Percentiles rank a stretch among this genome's conserved stretches.
Conservation (phyloP, 2,888 invertebrate genomes). For the Platycheirus rosarum region DNA sequence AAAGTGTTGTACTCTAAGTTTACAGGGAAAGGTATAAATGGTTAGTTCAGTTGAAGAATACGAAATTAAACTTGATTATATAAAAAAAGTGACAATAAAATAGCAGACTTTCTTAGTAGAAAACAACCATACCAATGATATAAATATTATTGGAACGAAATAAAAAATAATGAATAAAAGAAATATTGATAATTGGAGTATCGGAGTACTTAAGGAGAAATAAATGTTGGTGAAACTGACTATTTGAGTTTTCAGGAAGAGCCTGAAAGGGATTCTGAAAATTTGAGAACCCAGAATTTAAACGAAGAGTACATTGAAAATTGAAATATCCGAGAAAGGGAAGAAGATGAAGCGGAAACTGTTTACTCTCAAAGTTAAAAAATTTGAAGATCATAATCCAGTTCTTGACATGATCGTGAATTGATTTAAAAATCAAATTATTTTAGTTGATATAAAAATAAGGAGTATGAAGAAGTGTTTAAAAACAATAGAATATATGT, state of each 20-base stretch:
- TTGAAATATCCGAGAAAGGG: no score
- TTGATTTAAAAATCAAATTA: constrained; percentile 2
- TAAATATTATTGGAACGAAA: neutral
- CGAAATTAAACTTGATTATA: no score
- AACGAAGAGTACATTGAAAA: neutral
- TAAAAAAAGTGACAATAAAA: no score
- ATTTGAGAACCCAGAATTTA: neutral
- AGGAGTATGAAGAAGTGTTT: constrained; percentile 2
- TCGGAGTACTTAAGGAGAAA: neutral
- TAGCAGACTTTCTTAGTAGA: no score
- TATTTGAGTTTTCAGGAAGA: constrained; percentile 5
- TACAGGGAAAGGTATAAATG: constrained; percentile 4
- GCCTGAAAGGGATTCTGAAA: neutral
- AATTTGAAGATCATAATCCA: no score
- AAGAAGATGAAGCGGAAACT: no score
- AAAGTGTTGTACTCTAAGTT: constrained; percentile 7
- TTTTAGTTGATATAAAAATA: constrained; percentile 6
- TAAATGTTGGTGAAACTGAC: neutral
- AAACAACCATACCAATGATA: constrained; percentile 5
- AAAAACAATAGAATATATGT: neutral
- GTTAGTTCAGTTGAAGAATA: constrained; percentile 1
- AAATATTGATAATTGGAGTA: neutral
- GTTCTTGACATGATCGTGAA: no score
- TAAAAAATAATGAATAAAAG: neutral
- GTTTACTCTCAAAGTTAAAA: no score